phyloP scores from a whole-genome alignment of 2,888 invertebrate genomes.

The Hermodice carunculata region DNA sequence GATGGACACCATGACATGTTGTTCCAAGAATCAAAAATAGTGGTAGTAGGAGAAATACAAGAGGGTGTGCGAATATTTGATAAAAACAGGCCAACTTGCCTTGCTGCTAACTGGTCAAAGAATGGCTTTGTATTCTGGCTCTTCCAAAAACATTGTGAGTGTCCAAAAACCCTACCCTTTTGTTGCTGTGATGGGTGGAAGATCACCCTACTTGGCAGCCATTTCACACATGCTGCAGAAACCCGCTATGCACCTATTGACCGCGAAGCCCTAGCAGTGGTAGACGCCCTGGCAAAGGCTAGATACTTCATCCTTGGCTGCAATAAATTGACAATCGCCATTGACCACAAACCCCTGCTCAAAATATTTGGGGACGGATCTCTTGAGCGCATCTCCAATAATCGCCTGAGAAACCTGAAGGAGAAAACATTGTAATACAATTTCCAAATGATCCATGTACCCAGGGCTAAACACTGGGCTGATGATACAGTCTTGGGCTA shows the following conservation, averaged over 20 bases:
- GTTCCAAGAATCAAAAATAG: constrained; percentile 21
- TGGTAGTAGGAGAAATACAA: constrained; percentile 9
- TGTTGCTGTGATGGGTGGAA: neutral
- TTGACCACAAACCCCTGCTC: constrained; percentile 32
- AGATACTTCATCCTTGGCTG: constrained; percentile 26
- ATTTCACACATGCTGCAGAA: constrained; percentile 11
- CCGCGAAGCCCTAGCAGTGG: constrained; percentile 35
- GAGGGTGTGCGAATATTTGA: no score
- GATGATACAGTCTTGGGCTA: no score
- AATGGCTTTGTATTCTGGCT: no score
- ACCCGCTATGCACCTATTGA: constrained; percentile 35
- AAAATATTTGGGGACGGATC: constrained; percentile 28
- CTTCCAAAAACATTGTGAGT: neutral
- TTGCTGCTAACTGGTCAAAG: no score
- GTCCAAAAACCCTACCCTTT: neutral
- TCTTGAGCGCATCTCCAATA: constrained; percentile 26
- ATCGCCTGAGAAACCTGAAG: constrained; percentile 44
- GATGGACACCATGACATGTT: constrained; percentile 14
- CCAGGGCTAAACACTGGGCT: no score
- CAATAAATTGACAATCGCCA: constrained; percentile 22
- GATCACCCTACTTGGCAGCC: neutral
- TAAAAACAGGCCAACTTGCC: no score
- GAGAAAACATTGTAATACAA: constrained; percentile 42
- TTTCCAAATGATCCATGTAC: constrained; percentile 38
- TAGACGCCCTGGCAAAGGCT: constrained; percentile 29